Evolutionary conservation across 2,888 invertebrate genomes (phyloP).

Genomic region (Teleogryllus oceanicus): DNA sequence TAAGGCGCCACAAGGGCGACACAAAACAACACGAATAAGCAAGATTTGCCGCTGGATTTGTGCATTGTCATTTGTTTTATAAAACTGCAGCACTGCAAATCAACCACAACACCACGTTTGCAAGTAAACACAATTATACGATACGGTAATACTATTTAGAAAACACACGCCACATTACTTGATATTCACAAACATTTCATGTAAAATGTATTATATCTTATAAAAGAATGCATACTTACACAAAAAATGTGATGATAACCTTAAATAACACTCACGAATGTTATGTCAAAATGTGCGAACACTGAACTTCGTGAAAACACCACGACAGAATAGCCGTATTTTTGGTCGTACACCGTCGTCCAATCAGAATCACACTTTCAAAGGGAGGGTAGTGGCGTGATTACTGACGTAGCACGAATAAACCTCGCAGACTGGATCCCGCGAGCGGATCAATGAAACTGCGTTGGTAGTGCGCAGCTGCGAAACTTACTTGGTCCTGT

Average conservation of each 20-base stretch:
- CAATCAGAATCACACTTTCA: constrained; percentile 42
- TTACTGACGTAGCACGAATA: constrained; percentile 36
- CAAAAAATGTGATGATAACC: neutral
- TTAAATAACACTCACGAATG: neutral
- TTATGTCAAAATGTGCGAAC: neutral
- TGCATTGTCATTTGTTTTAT: too few relatives aligned
- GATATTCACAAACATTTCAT: too few relatives aligned
- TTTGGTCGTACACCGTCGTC: constrained; percentile 40
- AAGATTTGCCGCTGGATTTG: too few relatives aligned
- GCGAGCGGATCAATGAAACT: constrained; percentile 30
- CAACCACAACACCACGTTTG: too few relatives aligned
- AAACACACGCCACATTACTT: too few relatives aligned
- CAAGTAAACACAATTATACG: too few relatives aligned
- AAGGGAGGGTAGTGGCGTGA: constrained; percentile 50
- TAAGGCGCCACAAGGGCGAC: too few relatives aligned
- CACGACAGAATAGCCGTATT: constrained; percentile 38
- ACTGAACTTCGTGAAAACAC: constrained; percentile 29
- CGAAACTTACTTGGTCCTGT: constrained; percentile 5
- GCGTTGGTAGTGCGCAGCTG: constrained; percentile 18
- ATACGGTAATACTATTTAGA: too few relatives aligned
- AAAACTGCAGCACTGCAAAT: too few relatives aligned
- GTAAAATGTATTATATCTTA: too few relatives aligned
- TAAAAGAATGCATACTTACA: neutral
- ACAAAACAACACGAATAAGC: too few relatives aligned
- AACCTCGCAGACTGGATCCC: constrained; percentile 18